Evolutionary conservation across 2,113 vertebrate species (phyloP).

Genomic region (Vanacampus margaritifer): DNA sequence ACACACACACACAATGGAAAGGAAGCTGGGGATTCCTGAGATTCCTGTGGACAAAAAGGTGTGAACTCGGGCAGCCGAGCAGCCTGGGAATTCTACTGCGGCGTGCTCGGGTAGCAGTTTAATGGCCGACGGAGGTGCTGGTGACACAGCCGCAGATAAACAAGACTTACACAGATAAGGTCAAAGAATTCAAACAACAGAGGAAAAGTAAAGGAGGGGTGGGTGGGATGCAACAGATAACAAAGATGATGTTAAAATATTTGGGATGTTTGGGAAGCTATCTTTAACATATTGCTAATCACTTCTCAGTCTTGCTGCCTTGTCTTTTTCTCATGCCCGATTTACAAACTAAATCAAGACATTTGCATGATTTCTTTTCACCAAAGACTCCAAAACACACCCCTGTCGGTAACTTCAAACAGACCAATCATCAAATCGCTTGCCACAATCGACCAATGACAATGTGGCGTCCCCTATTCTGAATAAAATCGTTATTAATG

Average conservation of each 20-base stretch:
- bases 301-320: not conserved
- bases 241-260: not conserved
- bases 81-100: constrained; percentile 57
- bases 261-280: not conserved
- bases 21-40: constrained; percentile 69
- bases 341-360: not conserved
- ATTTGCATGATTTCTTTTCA: not conserved
- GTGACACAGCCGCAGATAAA: constrained; percentile 25
- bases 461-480: no score
- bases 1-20: constrained; percentile 57
- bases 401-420: no score
- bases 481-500: no score
- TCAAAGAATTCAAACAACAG: constrained; percentile 24
- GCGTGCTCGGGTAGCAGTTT: constrained; percentile 35
- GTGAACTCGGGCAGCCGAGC: constrained; percentile 63
- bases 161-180: constrained; percentile 20
- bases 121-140: constrained; percentile 42
- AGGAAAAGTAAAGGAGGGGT: not conserved
- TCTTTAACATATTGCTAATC: not conserved
- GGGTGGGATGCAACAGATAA: not conserved
- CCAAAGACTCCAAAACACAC: no score
- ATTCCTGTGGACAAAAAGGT: constrained; percentile 75
- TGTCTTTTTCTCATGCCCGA: not conserved
- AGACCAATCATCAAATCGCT: no score
- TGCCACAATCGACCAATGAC: no score